Conservation (phyloP, 1,140 invertebrate genomes). For the Musca domestica region DNA sequence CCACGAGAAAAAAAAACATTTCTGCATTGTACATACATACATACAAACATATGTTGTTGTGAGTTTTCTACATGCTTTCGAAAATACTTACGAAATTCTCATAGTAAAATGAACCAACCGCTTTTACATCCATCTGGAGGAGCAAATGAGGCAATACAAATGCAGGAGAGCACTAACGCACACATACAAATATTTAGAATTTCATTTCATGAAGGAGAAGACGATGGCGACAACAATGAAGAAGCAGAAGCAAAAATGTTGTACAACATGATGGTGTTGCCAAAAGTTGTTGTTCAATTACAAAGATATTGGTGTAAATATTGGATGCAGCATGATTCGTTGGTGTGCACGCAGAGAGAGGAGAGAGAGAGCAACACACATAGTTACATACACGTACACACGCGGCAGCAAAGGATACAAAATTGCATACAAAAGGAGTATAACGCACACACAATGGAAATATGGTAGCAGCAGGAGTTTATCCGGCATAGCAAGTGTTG, state of each 20-base stretch:
- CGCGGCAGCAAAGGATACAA: no score
- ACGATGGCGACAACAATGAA: not conserved
- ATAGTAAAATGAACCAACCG: constrained; percentile 89
- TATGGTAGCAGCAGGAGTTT: no score
- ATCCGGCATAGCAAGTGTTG: no score
- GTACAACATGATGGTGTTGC: constrained; percentile 4
- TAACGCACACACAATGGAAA: no score
- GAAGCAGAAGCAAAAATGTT: not conserved
- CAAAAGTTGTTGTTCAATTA: not conserved
- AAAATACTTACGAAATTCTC: constrained; percentile 86
- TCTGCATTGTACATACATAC: no score
- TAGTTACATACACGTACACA: no score
- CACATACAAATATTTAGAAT: not conserved
- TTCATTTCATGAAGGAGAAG: not conserved
- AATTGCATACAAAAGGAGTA: no score
- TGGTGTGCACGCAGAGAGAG: not conserved
- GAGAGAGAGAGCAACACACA: no score
- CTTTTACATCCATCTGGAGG: constrained; percentile 84
- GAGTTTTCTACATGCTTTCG: not conserved
- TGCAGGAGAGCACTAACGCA: no score
- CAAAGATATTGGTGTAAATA: constrained; percentile 8
- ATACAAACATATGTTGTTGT: not conserved
- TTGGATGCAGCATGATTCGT: not conserved
- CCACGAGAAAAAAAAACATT: not conserved
- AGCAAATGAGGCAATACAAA: no score